Base-by-base conservation (phyloP, 2,888 invertebrate genomes). In the Morinoia aosen region DNA sequence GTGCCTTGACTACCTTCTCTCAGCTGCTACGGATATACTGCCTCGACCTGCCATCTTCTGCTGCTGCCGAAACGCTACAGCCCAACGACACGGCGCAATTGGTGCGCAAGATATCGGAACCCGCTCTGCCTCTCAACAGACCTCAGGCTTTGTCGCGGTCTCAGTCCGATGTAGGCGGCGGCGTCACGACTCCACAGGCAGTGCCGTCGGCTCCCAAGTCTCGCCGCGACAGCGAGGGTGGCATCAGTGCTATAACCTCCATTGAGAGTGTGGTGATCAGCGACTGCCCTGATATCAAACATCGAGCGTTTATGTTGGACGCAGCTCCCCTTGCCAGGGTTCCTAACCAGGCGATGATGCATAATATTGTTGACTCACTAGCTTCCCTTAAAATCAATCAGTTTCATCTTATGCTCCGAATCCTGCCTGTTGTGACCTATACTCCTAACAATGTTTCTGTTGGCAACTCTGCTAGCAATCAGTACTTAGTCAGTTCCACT, bases 301-400 rank as follows among this genome's bases (percentile, higher is more conserved):
- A 98, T 97, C 97, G 98, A 96, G 98, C 98, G 11, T 97, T 98
- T 95, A 97, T 98, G 91, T 97, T 98, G 96, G 98, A 98, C 97
- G 97, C 98, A 96, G 98, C 97, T 97, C 98, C 97, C 97, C 97
- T 97, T 96, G 98, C 98, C 88, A 97, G 98, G 94, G 97, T 98
- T 96, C 98, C 98, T 39, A 97, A 97, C 19, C 97, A 98, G 97
- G 97, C 97, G 97, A 97, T 97, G 96, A 97, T 98, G 58, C 97
- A 97, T 96, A 97, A 98, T 96, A 97, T 97, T 88, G 97, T 98
- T 90, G 97, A 97, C 96, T 97, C 97, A 8, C 97, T 98, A 97
- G 97, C 98, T 19, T 97, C 97, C 1, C 97, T 98, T 91, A 98
- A 98, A 97, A 97, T 98, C 90, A 98, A 98, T 95, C 98, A 98